Evolutionary conservation across 2,797 vertebrate genomes (phyloP).

Genomic region (Remorina albescens): DNA sequence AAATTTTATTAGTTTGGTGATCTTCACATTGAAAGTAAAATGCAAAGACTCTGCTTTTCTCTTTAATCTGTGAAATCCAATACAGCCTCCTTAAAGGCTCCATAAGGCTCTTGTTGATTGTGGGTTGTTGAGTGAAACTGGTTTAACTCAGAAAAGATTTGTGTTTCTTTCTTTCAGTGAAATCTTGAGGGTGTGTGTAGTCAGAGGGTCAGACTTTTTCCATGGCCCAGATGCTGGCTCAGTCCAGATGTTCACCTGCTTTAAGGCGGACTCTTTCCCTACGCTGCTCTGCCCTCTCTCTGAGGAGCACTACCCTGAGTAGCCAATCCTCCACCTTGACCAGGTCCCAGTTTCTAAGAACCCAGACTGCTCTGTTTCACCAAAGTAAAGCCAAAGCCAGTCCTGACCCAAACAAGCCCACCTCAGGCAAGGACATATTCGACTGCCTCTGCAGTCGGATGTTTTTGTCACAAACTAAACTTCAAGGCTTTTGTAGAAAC

Average conservation of each 20-base stretch:
- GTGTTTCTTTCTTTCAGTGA: slow-evolving; percentile 74
- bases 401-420: slow-evolving; percentile 69
- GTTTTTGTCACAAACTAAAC: slow-evolving; percentile 11
- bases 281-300: slow-evolving; percentile 48
- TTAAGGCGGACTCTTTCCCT: slow-evolving; percentile 60
- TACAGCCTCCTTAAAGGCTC: background rate
- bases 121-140: background rate
- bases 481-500: background rate
- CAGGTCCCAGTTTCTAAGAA: slow-evolving; percentile 47
- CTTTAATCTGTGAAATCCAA: background rate
- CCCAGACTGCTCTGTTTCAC: slow-evolving; percentile 71
- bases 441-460: slow-evolving; percentile 10
- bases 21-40: slow-evolving; percentile 2
- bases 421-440: slow-evolving; percentile 75
- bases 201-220: slow-evolving; percentile 56
- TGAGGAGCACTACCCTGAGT: slow-evolving; percentile 39
- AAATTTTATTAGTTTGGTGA: background rate
- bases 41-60: background rate
- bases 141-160: slow-evolving; percentile 38
- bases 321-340: slow-evolving; percentile 48
- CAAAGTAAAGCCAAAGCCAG: slow-evolving; percentile 72
- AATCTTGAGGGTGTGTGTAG: slow-evolving; percentile 59
- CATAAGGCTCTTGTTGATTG: background rate
- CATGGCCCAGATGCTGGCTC: slow-evolving; percentile 55
- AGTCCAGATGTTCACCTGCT: slow-evolving; percentile 56